Evolutionary conservation across 2,888 invertebrate genomes (phyloP).

Genomic region (Dolichopus griseipennis): DNA sequence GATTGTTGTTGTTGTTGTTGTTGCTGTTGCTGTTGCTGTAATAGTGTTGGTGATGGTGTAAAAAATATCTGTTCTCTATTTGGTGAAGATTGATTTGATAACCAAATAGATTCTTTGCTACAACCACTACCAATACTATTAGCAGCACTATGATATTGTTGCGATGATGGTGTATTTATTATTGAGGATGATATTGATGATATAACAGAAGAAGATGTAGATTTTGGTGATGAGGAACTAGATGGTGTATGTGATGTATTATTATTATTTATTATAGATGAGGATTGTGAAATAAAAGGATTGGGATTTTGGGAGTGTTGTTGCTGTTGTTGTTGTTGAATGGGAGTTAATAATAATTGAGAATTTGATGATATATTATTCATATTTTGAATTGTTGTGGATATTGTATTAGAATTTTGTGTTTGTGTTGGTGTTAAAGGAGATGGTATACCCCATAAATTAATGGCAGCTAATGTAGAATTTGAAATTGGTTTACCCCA

Average conservation of each 20-base stretch:
- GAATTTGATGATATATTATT: not conserved
- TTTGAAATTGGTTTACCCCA: not conserved
- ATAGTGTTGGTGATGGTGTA: constrained; percentile 10
- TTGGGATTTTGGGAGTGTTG: constrained; percentile 19
- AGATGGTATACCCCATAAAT: constrained; percentile 11
- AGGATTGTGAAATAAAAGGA: constrained; percentile 23
- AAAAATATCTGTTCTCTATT: constrained; percentile 19
- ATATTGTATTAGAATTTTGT: constrained; percentile 13
- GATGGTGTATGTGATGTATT: constrained; percentile 13
- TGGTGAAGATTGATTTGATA: constrained; percentile 37
- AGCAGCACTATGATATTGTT: constrained; percentile 26
- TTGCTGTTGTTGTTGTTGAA: constrained; percentile 14
- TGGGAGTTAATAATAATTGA: not conserved
- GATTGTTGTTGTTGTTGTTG: constrained; percentile 16
- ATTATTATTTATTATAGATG: constrained; percentile 18
- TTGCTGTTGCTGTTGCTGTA: constrained; percentile 9
- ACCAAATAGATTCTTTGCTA: constrained; percentile 42
- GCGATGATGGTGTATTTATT: constrained; percentile 26
- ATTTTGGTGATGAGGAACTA: constrained; percentile 12
- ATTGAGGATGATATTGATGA: constrained; percentile 23
- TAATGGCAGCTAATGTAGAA: constrained; percentile 7
- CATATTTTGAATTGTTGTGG: constrained; percentile 4
- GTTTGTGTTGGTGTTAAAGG: constrained; percentile 17
- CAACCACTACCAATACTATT: constrained; percentile 33
- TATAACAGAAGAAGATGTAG: constrained; percentile 11